phyloP scores from a whole-genome alignment of 2,797 vertebrate species.

The Microcaecilia unicolor region DNA sequence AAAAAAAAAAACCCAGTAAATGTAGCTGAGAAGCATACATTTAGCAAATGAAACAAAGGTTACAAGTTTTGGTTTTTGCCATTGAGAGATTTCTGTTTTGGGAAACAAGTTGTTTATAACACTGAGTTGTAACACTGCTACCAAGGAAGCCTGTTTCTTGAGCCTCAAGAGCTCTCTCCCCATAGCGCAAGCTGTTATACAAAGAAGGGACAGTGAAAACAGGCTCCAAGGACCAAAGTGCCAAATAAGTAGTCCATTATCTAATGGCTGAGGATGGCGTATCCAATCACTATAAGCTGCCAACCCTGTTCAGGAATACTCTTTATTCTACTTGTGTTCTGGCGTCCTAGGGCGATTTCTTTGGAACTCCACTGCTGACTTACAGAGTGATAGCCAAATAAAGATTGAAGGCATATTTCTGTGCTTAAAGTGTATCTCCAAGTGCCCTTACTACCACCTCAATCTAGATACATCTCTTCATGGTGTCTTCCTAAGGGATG shows the following conservation, averaged over 20 bases:
- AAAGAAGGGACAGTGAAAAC: slow-evolving; percentile 13
- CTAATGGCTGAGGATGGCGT: no score
- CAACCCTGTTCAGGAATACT: slow-evolving; percentile 11
- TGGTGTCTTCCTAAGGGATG: slow-evolving; percentile 30
- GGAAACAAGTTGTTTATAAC: slow-evolving; percentile 3
- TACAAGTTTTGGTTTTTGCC: no score
- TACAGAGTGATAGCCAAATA: slow-evolving; percentile 10
- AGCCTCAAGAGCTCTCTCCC: background rate
- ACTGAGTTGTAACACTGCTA: slow-evolving; percentile 12
- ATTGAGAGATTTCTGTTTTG: no score
- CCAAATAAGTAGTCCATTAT: no score
- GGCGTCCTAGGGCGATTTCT: slow-evolving; percentile 27
- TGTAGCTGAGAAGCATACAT: no score
- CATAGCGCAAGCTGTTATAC: background rate
- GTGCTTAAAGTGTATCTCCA: slow-evolving; percentile 19
- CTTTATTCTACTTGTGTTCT: slow-evolving; percentile 9
- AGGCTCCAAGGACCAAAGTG: slow-evolving; percentile 15
- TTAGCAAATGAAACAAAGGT: no score
- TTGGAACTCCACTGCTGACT: slow-evolving; percentile 28
- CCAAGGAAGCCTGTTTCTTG: background rate
- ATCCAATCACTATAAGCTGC: slow-evolving; percentile 12
- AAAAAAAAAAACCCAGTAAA: no score
- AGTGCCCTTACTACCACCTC: slow-evolving; percentile 9
- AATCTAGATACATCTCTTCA: slow-evolving; percentile 10
- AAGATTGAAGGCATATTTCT: slow-evolving; percentile 15